A percentile compares a stretch with the other conserved stretches of the same genome.
phyloP scores from a whole-genome alignment of 2,113 vertebrate genomes.

The Ochotona curzoniae region DNA sequence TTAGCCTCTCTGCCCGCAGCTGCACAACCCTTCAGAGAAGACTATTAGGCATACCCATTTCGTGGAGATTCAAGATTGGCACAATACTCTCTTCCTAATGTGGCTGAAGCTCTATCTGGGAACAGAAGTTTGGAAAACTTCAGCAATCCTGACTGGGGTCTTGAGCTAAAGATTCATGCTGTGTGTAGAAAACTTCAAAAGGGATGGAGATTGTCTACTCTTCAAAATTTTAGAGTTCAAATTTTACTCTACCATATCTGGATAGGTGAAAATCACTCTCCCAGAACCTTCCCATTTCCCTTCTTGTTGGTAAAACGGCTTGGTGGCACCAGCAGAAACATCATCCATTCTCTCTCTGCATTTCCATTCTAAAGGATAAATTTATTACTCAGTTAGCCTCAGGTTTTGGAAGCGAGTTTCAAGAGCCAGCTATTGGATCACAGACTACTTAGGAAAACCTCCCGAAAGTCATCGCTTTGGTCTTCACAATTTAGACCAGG shows the following conservation, averaged over 20 bases:
- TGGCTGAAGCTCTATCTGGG: background rate
- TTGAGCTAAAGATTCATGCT: background rate
- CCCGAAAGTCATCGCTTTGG: too few relatives aligned
- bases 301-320: background rate
- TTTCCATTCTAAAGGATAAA: too few relatives aligned
- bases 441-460: too few relatives aligned
- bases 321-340: background rate
- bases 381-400: too few relatives aligned
- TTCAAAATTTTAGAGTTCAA: background rate
- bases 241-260: background rate
- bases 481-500: too few relatives aligned
- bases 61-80: background rate
- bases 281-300: background rate
- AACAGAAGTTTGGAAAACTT: background rate
- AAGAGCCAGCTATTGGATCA: too few relatives aligned
- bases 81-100: background rate
- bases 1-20: background rate
- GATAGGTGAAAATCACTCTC: background rate
- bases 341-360: background rate
- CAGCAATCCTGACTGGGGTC: background rate
- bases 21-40: background rate
- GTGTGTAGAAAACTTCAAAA: background rate
- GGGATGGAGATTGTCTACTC: background rate
- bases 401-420: too few relatives aligned
- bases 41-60: background rate